phyloP scores from a whole-genome alignment of 2,113 vertebrate genomes.

The Pogona vitticeps region DNA sequence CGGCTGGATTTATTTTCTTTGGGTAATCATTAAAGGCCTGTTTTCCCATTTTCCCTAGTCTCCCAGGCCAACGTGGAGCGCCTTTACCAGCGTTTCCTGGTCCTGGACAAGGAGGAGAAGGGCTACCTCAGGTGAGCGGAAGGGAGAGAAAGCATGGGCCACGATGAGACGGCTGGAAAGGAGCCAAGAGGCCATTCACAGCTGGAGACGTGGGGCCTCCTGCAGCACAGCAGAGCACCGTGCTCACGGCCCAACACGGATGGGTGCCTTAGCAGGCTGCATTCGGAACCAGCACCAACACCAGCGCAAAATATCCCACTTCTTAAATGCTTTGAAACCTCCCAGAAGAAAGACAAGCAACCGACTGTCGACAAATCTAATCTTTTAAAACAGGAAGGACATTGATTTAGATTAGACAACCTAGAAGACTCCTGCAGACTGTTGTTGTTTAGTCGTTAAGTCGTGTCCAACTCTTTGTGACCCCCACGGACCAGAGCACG shows the following conservation, averaged over 20 bases:
- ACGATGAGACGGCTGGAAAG: background rate
- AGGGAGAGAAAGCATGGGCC: too few relatives aligned
- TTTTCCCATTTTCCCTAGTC: constrained; percentile 57
- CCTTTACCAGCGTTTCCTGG: constrained; percentile 76
- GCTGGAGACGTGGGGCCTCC: too few relatives aligned
- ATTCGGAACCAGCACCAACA: background rate
- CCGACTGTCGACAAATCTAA: background rate
- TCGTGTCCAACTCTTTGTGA: too few relatives aligned
- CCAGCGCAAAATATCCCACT: too few relatives aligned
- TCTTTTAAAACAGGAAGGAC: background rate
- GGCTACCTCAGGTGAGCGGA: constrained; percentile 77
- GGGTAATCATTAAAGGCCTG: background rate
- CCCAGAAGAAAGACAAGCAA: background rate
- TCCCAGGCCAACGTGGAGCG: constrained; percentile 74
- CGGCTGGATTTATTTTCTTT: background rate
- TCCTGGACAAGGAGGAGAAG: constrained; percentile 75
- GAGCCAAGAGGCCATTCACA: too few relatives aligned
- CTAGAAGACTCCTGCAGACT: too few relatives aligned
- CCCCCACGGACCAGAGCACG: too few relatives aligned
- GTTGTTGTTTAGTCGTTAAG: too few relatives aligned
- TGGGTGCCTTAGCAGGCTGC: background rate
- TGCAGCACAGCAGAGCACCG: too few relatives aligned
- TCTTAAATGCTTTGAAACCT: background rate
- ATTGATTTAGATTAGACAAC: background rate
- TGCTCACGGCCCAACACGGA: too few relatives aligned